phyloP scores from a whole-genome alignment of 2,113 vertebrate species.

The Epinephelus cyanopodus region DNA sequence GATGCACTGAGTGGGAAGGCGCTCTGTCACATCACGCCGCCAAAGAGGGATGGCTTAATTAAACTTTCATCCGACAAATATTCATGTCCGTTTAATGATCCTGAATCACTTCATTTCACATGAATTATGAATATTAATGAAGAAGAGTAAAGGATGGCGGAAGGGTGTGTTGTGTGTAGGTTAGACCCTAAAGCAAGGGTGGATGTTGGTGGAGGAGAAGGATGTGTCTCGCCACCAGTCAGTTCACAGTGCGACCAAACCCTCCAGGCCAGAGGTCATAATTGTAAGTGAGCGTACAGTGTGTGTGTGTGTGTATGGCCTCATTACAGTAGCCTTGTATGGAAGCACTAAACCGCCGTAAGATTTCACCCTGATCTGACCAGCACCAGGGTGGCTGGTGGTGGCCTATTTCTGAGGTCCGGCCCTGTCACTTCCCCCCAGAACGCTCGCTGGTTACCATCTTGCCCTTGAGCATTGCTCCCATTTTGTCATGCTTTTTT shows the following conservation, averaged over 20 bases:
- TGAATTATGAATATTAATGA: conserved; percentile 82
- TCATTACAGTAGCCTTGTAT: conserved; percentile 40
- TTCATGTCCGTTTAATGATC: conserved; percentile 79
- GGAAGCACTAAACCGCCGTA: conserved; percentile 29
- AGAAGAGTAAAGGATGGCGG: conserved; percentile 38
- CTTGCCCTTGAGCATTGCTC: conserved; percentile 60
- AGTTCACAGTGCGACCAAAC: conserved; percentile 45
- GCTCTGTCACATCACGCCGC: conserved; percentile 49
- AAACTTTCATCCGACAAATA: conserved; percentile 80
- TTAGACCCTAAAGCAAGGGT: conserved; percentile 46
- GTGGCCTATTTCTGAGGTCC: conserved; percentile 72
- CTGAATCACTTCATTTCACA: conserved; percentile 75
- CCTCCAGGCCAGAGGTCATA: conserved; percentile 61
- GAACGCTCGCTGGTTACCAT: conserved; percentile 37
- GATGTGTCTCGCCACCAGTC: conserved; percentile 60
- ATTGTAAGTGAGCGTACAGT: conserved; percentile 31
- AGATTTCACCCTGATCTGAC: conserved; percentile 54
- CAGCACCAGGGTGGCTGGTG: conserved; percentile 43
- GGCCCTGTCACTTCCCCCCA: conserved; percentile 30
- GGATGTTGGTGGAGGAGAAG: conserved; percentile 41
- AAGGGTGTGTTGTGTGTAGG: conserved; percentile 28
- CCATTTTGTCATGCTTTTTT: conserved; percentile 37
- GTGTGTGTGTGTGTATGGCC: conserved; percentile 11
- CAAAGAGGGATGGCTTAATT: conserved; percentile 71
- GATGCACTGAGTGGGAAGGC: conserved; percentile 49